Conservation (phyloP, 2,797 vertebrate species). For the Pygocentrus nattereri region DNA sequence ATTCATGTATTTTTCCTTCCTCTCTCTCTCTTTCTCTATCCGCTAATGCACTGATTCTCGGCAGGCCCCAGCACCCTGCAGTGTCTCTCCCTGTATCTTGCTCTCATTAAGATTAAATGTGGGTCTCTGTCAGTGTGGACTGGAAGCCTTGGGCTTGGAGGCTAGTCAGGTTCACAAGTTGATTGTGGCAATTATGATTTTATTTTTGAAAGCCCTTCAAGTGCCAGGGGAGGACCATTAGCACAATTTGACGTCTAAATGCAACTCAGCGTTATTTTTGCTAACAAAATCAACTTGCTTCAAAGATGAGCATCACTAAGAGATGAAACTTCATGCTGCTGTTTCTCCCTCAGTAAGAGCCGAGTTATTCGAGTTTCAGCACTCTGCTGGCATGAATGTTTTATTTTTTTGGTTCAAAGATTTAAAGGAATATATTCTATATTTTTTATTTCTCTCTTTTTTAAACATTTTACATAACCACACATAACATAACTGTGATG, state of each 20-base stretch:
- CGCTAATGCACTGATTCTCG: conserved; percentile 39
- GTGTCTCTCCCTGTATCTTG: conserved; percentile 43
- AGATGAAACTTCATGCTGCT: conserved; percentile 34
- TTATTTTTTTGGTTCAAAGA: too few species aligned
- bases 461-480: too few species aligned
- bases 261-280: conserved; percentile 45
- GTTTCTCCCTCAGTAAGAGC: conserved; percentile 35
- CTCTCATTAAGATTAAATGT: conserved; percentile 59
- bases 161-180: conserved; percentile 52
- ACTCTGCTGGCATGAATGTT: conserved; percentile 17
- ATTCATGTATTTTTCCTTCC: conserved; percentile 20
- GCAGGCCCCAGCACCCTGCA: conserved; percentile 45
- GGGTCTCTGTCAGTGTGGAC: conserved; percentile 36
- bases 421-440: too few species aligned
- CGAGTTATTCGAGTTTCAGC: conserved; percentile 12
- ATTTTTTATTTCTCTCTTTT: not conserved
- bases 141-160: conserved; percentile 43
- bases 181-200: conserved; percentile 60
- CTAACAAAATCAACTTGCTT: conserved; percentile 48
- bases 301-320: conserved; percentile 18
- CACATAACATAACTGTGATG: too few species aligned
- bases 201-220: conserved; percentile 47
- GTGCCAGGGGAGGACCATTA: conserved; percentile 51
- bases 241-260: conserved; percentile 48
- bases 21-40: conserved; percentile 14